Percentiles rank a stretch among this genome's conserved stretches.
These are phyloP conservation scores for Oscarella lobularis DNA, from an alignment of 37 sponge, comb jelly and placozoan genomes.

Conservation along the genomic window DNA sequence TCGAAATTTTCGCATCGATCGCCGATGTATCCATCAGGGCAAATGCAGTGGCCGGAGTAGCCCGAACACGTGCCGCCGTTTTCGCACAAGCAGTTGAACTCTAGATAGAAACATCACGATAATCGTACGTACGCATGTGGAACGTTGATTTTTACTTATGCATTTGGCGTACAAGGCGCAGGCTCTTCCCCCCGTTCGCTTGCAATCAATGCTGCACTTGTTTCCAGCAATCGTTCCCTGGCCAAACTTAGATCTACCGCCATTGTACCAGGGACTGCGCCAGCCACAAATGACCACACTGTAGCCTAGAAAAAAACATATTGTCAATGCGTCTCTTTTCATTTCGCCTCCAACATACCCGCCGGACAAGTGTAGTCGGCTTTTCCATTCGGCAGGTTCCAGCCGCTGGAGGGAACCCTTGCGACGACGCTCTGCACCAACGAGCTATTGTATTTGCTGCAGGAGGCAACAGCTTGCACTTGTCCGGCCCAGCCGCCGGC, in stretches of 20 bases:
- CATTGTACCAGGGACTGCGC: background rate
- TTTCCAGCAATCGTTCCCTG: background rate
- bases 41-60: background rate
- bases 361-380: too few relatives aligned
- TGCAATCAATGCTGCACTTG: background rate
- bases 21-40: background rate
- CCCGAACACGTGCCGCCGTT: background rate
- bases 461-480: background rate
- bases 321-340: too few relatives aligned
- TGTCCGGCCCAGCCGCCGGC: background rate
- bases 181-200: background rate
- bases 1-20: background rate
- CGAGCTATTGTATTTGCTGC: background rate
- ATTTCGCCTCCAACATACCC: too few relatives aligned
- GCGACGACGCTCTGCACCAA: background rate
- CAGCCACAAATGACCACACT: background rate
- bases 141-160: background rate
- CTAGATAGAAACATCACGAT: too few relatives aligned
- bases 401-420: background rate
- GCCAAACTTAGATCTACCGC: background rate
- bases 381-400: too few relatives aligned
- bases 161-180: background rate
- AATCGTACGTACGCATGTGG: too few relatives aligned
- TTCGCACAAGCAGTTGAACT: background rate
- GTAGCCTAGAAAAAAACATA: too few relatives aligned